Evolutionary conservation across 2,113 vertebrate species (phyloP).

Genomic region (Solenodon paradoxus): DNA sequence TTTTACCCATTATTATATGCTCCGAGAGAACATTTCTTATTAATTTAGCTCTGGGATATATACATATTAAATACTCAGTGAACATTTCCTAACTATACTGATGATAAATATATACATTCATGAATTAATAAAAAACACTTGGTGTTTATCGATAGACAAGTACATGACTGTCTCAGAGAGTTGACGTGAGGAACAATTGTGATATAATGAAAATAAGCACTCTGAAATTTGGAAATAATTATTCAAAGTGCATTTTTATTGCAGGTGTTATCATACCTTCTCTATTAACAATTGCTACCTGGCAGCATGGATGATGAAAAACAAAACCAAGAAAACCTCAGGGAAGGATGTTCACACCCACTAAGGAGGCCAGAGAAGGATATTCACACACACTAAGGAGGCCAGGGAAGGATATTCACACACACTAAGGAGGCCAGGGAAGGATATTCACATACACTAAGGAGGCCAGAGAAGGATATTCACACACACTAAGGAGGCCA

Average conservation of each 20-base stretch:
- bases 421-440: no score
- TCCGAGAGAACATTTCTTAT: background rate
- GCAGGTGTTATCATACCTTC: background rate
- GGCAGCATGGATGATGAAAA: background rate
- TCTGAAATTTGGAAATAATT: background rate
- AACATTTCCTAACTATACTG: background rate
- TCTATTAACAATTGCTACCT: background rate
- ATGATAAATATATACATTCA: background rate
- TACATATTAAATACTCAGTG: background rate
- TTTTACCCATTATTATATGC: background rate
- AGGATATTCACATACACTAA: no score
- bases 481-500: no score
- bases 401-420: no score
- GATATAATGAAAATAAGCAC: background rate
- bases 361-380: no score
- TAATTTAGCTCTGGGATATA: background rate
- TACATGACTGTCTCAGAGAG: no score
- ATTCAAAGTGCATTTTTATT: background rate
- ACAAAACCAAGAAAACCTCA: rapidly evolving
- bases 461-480: no score
- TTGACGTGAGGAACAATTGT: background rate
- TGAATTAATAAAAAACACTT: background rate
- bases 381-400: no score
- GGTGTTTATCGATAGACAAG: no score
- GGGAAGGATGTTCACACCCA: no score